Percentiles rank a stretch among this genome's conserved stretches.
Evolutionary conservation across 2,888 invertebrate genomes (phyloP).

Genomic region (Ennomos erosarius): DNA sequence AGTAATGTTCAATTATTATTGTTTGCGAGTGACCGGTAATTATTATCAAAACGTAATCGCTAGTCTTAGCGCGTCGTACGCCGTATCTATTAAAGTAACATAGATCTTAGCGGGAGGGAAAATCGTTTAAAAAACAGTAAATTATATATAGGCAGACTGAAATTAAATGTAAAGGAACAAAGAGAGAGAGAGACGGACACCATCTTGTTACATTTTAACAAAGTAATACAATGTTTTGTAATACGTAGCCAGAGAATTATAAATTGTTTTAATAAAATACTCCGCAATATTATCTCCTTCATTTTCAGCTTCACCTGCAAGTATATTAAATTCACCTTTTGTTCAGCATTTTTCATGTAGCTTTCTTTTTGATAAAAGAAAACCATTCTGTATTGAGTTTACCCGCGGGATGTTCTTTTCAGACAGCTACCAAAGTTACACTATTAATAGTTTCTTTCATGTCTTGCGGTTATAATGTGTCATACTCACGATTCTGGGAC

Average conservation of each 20-base stretch:
- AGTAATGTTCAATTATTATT: conserved; percentile 35
- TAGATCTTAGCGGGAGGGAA: conserved; percentile 22
- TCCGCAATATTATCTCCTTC: conserved; percentile 26
- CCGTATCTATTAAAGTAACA: conserved; percentile 14
- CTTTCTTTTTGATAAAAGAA: conserved; percentile 35
- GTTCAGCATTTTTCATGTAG: conserved; percentile 42
- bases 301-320: conserved; percentile 43
- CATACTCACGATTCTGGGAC: background rate
- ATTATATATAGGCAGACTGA: too few relatives aligned
- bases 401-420: conserved; percentile 28
- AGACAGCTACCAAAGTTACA: conserved; percentile 27
- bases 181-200: too few relatives aligned
- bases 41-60: conserved; percentile 13
- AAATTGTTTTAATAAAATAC: conserved; percentile 27
- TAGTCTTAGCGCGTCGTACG: conserved; percentile 18
- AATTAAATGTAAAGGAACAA: too few relatives aligned
- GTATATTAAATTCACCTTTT: conserved; percentile 41
- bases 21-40: conserved; percentile 25
- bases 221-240: background rate
- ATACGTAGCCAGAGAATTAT: conserved; percentile 14
- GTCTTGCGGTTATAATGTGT: conserved; percentile 21
- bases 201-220: too few relatives aligned
- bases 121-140: conserved; percentile 6
- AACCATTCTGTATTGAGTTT: conserved; percentile 30
- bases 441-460: conserved; percentile 24